Conservation (phyloP, 2,888 invertebrate genomes). For the Drosophila koepferae region DNA sequence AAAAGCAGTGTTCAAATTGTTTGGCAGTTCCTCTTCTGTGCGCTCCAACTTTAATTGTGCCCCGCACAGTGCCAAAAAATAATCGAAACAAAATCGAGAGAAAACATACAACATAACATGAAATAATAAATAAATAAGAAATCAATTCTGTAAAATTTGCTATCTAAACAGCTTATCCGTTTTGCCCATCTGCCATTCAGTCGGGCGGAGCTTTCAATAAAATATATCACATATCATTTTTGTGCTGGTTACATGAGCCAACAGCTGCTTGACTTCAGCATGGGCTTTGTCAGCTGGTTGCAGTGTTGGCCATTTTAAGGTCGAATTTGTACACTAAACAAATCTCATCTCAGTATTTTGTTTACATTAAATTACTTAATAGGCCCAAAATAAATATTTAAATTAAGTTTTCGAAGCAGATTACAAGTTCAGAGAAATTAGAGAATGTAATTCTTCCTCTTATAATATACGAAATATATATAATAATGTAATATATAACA, state of each 20-base stretch:
- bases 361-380: background rate
- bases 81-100: conserved; percentile 4
- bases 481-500: background rate
- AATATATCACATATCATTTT: conserved; percentile 47
- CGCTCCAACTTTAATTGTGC: conserved; percentile 53
- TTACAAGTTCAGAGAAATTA: background rate
- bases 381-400: background rate
- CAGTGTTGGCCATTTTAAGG: background rate
- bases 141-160: conserved; percentile 63
- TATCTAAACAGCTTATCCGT: conserved; percentile 63
- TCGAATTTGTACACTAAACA: background rate
- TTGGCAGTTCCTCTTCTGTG: conserved; percentile 54
- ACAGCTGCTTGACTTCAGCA: conserved; percentile 14
- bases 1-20: conserved; percentile 60
- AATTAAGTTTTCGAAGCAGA: background rate
- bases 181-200: conserved; percentile 40
- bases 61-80: conserved; percentile 27
- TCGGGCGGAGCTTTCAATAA: conserved; percentile 43
- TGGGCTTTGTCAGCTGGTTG: conserved; percentile 7
- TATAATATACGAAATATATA: background rate
- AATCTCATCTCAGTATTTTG: no score
- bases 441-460: background rate
- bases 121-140: conserved; percentile 58
- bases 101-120: conserved; percentile 7
- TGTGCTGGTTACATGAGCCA: background rate